These are phyloP conservation scores for Drosophila suboccidentalis DNA, from an alignment of 2,888 invertebrate genomes.

Conservation along the genomic window DNA sequence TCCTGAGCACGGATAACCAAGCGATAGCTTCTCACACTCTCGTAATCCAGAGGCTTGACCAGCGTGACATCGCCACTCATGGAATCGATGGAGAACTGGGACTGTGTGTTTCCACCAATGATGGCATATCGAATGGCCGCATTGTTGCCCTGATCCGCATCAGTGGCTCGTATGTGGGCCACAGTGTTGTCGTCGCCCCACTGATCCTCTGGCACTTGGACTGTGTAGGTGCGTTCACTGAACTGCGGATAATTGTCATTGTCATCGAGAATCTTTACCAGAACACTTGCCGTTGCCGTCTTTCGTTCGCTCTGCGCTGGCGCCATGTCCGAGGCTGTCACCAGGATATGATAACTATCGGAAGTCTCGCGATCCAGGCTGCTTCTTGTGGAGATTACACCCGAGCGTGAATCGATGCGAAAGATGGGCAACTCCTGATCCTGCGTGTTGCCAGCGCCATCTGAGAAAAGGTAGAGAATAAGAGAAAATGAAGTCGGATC, in stretches of 20 bases:
- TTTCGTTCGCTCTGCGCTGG: slow-evolving; percentile 91
- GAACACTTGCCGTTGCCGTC: slow-evolving; percentile 93
- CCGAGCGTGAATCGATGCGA: slow-evolving; percentile 93
- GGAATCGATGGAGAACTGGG: slow-evolving; percentile 97
- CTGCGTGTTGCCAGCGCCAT: slow-evolving; percentile 87
- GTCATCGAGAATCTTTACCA: slow-evolving; percentile 94
- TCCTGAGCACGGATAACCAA: slow-evolving; percentile 98
- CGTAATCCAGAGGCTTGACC: slow-evolving; percentile 95
- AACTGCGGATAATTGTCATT: slow-evolving; percentile 98
- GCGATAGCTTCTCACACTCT: slow-evolving; percentile 93
- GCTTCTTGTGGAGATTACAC: slow-evolving; percentile 93
- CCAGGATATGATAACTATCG: slow-evolving; percentile 93
- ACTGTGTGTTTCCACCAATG: slow-evolving; percentile 97
- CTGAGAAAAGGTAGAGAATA: slow-evolving; percentile 55
- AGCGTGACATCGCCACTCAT: slow-evolving; percentile 95
- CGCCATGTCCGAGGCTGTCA: slow-evolving; percentile 95
- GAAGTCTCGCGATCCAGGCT: slow-evolving; percentile 95
- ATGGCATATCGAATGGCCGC: slow-evolving; percentile 97
- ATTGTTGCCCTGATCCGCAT: slow-evolving; percentile 96
- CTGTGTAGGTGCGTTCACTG: slow-evolving; percentile 94
- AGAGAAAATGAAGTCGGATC: no score
- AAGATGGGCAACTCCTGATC: slow-evolving; percentile 92
- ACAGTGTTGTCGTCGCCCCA: slow-evolving; percentile 94
- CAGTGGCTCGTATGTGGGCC: slow-evolving; percentile 93
- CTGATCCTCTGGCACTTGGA: slow-evolving; percentile 95